These are phyloP conservation scores for Xerus rutilus DNA, from an alignment of 2,797 vertebrate genomes.

Conservation along the genomic window DNA sequence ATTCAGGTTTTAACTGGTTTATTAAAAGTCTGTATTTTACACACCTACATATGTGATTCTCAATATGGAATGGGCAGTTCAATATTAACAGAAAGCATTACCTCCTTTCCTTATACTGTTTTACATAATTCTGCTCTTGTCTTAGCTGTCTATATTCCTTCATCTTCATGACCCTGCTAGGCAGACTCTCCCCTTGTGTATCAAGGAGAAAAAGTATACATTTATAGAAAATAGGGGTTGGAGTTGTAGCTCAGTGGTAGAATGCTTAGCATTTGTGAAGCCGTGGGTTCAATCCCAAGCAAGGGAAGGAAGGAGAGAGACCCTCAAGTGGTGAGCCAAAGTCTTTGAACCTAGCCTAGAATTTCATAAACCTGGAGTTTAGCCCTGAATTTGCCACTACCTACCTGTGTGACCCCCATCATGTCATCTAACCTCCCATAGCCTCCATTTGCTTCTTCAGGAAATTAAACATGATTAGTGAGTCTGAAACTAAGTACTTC, in stretches of 20 bases:
- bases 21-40: background rate
- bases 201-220: background rate
- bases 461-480: background rate
- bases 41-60: background rate
- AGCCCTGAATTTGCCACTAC: background rate
- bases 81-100: background rate
- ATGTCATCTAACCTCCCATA: background rate
- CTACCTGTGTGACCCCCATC: background rate
- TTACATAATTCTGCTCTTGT: background rate
- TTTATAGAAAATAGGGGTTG: background rate
- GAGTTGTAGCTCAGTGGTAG: background rate
- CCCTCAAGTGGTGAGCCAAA: background rate
- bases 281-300: background rate
- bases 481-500: slow-evolving; percentile 6
- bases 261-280: background rate
- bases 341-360: background rate
- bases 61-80: background rate
- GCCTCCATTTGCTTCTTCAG: background rate
- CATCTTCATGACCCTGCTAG: background rate
- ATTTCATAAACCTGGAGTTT: slow-evolving; percentile 2
- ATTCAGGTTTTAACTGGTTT: background rate
- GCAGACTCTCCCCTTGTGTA: background rate
- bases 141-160: background rate
- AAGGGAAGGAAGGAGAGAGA: background rate
- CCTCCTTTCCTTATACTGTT: background rate